phyloP scores from a whole-genome alignment of 2,888 invertebrate genomes.

The Ecliptopera silaceata region DNA sequence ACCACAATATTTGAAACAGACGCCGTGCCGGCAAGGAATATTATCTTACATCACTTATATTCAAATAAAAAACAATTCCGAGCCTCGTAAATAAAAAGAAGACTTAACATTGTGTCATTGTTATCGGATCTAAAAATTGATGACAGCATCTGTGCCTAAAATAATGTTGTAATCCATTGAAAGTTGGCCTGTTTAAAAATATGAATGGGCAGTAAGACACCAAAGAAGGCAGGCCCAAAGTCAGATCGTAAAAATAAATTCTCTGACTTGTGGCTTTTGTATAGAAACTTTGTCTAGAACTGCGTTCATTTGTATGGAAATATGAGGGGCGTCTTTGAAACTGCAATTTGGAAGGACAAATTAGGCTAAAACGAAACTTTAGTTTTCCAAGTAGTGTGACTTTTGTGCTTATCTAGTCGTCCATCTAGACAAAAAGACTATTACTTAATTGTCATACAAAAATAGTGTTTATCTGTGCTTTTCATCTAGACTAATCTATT shows the following conservation, averaged over 20 bases:
- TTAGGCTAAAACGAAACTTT: constrained; percentile 12
- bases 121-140: too few relatives aligned
- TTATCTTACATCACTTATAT: too few relatives aligned
- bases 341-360: constrained; percentile 24
- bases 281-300: constrained; percentile 23
- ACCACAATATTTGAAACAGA: too few relatives aligned
- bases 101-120: too few relatives aligned
- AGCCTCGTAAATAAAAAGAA: too few relatives aligned
- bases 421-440: not conserved
- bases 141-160: too few relatives aligned
- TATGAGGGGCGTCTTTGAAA: constrained; percentile 26
- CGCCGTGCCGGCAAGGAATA: too few relatives aligned
- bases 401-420: not conserved
- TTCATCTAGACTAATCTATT: too few relatives aligned
- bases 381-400: not conserved
- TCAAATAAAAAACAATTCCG: too few relatives aligned
- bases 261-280: constrained; percentile 27
- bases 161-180: too few relatives aligned
- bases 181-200: not conserved
- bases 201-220: constrained; percentile 18
- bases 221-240: constrained; percentile 29
- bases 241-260: constrained; percentile 45
- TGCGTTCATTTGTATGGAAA: constrained; percentile 29
- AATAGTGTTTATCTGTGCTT: too few relatives aligned
- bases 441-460: too few relatives aligned